Evolutionary conservation across 1,140 invertebrate species (phyloP), one percentile per base, ranked within the genome.

Genomic region (Chironomus tepperi): DNA sequence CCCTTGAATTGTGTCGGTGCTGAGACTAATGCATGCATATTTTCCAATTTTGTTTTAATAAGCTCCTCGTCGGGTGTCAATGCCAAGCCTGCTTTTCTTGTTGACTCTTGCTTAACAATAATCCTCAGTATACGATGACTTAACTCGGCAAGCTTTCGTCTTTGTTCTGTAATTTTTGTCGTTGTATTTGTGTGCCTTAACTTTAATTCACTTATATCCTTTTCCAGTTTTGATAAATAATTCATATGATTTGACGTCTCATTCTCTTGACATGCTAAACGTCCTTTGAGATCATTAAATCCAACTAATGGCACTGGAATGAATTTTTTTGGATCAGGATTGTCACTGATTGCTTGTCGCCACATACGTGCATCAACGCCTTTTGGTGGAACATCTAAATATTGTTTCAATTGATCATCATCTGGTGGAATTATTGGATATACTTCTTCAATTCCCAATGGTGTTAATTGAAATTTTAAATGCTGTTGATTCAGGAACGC

Each of bases 261-360:
- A 77, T 91, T 88, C 78, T 93, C 88, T 79, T 93, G 93, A 77
- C 89, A 90, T 74, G 91, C 88, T n/a, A 94, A 86, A 43, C 96
- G 86, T 81, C 90, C 89, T 79, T 95, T 93, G 0, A 97, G 80
- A 79, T 87, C 86, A 65, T 82, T 82, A 78, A 98, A 97, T 0
- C 97, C 96, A 76, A 98, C 89, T 82, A 98, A 92, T 2, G 96
- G 94, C 3, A 96, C 92, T 0, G 96, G 96, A 78, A 98, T 92
- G 74, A 96, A 93, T 77, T 91, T 89, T 42, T 89, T 88, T 8
- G 93, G 88, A 84, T 98, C 92, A 0, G 96, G 96, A 84, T 98
- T 98, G 79, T 98, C 95, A 24, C 91, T 81, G 80, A 96, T 94
- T 0, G 96, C 96, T 82, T 97, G 94, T 79, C 92, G 89, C 93